These are phyloP conservation scores for Bubo bubo DNA, from an alignment of 2,113 vertebrate species.

Conservation along the genomic window DNA sequence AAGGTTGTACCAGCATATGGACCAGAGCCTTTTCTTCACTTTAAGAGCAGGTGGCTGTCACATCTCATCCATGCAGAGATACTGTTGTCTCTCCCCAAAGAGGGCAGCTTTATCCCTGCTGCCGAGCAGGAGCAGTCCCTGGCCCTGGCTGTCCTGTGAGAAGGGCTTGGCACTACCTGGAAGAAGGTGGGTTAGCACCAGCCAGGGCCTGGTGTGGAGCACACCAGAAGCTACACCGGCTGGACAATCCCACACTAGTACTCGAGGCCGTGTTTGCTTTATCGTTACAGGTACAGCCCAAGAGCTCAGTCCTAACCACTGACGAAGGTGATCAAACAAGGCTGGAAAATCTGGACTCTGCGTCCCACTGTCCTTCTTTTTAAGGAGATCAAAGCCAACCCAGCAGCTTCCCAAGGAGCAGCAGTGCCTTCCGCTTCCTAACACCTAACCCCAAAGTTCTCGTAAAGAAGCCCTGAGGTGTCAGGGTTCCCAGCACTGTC, in stretches of 20 bases:
- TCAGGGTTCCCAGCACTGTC: background rate
- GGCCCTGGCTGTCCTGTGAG: background rate
- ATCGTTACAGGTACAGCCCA: background rate
- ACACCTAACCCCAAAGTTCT: background rate
- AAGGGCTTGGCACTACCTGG: background rate
- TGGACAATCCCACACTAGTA: background rate
- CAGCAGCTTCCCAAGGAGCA: background rate
- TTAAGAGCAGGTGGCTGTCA: background rate
- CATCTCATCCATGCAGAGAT: accelerated
- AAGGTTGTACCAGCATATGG: background rate
- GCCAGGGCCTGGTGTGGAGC: background rate
- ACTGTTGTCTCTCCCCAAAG: background rate
- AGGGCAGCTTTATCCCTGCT: background rate
- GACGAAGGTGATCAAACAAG: background rate
- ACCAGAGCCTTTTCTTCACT: background rate
- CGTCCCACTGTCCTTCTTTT: background rate
- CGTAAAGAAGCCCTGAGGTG: background rate
- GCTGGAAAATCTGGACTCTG: background rate
- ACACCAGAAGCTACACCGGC: accelerated
- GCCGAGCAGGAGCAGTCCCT: background rate
- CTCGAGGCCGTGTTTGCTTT: accelerated
- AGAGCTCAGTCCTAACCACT: background rate
- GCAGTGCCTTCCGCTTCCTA: background rate
- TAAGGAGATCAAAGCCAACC: background rate
- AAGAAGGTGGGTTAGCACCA: background rate